Evolutionary conservation across 2,888 invertebrate species (phyloP), one percentile per base, ranked within the genome.

Genomic region (Druceiella hillmani): DNA sequence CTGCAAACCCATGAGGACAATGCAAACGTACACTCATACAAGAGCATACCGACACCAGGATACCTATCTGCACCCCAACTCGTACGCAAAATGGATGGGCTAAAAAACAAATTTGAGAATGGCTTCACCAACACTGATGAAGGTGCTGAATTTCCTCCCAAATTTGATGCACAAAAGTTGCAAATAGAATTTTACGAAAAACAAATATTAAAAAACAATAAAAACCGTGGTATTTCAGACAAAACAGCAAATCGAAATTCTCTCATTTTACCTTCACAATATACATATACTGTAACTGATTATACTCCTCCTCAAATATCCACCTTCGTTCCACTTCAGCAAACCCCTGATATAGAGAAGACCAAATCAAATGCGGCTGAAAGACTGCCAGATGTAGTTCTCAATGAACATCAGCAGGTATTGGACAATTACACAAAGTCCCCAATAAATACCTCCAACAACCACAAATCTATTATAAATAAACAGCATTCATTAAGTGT

Each of bases 141-240:
- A 20, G n/a, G 15, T 13, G 30, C 47, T 25, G 40, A 47, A 15
- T 50, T 49, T 17, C 42, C 50, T 5, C 57, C 58, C 1, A 61
- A 57, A 41, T 54, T 66, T 13, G 69, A 71, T 41, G 67, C 70
- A 2, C 65, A 65, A 39, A 57, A 59, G 37, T 51, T 70, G 17
- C 72, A 72, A 50, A 72, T 72, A 31, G 67, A 71, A 45, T 72
- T 72, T 50, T 72, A 72, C 47, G 72, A 72, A 51, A 62, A 60
- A 47, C 68, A 69, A 50, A 66, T 72, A 24, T 61, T 66, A 17
- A 63, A 67, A 38, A 66, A 70, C 13, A 45, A 34, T 14, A 45
- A 42, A 40, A 47, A 38, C 12, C 33, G 27, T 14, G 30, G 38
- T 5, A 36, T 30, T 10, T 16, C 38, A 2, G 32, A 36, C 25